phyloP scores from a whole-genome alignment of 2,888 invertebrate species.

The Leucophenga montana region DNA sequence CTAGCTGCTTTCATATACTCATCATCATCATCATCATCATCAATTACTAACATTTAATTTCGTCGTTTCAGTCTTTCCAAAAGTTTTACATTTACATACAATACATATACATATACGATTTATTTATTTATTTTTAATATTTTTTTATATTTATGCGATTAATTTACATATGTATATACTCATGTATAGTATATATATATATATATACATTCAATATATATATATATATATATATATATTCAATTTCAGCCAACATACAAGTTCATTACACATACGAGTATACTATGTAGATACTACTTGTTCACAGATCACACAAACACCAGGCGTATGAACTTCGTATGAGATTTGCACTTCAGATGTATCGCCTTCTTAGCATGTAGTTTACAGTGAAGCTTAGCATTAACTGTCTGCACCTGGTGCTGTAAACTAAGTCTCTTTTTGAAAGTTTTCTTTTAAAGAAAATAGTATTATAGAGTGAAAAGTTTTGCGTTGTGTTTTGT shows the following conservation, averaged over 20 bases:
- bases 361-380: too few relatives aligned
- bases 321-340: too few relatives aligned
- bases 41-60: conserved; percentile 20
- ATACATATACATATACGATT: conserved; percentile 5
- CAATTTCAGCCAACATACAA: background rate
- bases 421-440: too few relatives aligned
- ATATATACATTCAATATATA: background rate
- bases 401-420: too few relatives aligned
- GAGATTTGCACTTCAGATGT: too few relatives aligned
- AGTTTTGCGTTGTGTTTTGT: too few relatives aligned
- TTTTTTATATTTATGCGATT: background rate
- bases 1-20: conserved; percentile 5
- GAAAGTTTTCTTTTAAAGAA: too few relatives aligned
- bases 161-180: too few relatives aligned
- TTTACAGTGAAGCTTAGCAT: too few relatives aligned
- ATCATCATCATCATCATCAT: background rate
- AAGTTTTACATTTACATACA: conserved; percentile 29
- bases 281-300: too few relatives aligned
- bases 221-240: background rate
- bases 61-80: conserved; percentile 33
- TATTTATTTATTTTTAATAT: background rate
- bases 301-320: too few relatives aligned
- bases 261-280: background rate
- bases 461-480: too few relatives aligned
- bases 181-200: background rate